Evolutionary conservation across 2,797 vertebrate genomes (phyloP).

Genomic region (Cyclura pinguis): DNA sequence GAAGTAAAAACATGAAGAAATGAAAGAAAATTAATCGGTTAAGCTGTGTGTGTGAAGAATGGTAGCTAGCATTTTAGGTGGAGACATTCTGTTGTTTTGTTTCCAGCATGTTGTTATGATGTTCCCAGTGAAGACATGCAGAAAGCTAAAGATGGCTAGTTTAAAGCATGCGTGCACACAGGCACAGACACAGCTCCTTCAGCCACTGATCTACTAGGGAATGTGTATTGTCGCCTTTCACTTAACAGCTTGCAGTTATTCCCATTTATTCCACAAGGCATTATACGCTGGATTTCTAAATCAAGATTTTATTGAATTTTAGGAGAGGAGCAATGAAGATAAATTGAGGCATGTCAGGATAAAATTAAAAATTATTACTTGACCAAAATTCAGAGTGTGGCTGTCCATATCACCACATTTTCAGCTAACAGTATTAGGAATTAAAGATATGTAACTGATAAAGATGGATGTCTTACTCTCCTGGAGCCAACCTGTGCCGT

Average conservation of each 20-base stretch:
- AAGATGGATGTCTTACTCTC: slow-evolving; percentile 74
- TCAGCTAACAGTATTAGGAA: slow-evolving; percentile 60
- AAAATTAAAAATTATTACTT: slow-evolving; percentile 78
- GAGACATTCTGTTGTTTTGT: slow-evolving; percentile 28
- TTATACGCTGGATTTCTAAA: slow-evolving; percentile 66
- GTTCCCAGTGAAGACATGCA: neutral
- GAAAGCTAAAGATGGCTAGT: neutral
- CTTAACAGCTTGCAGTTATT: slow-evolving; percentile 62
- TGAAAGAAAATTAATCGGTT: slow-evolving; percentile 54
- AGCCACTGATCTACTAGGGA: neutral
- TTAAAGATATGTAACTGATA: slow-evolving; percentile 72
- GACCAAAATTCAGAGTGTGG: slow-evolving; percentile 58
- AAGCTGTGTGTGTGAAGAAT: slow-evolving; percentile 16
- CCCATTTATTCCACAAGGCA: slow-evolving; percentile 54
- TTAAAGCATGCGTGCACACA: neutral
- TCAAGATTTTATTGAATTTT: slow-evolving; percentile 63
- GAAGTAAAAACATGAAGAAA: neutral
- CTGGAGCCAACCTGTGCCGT: slow-evolving; percentile 52
- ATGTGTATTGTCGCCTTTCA: slow-evolving; percentile 17
- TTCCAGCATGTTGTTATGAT: neutral
- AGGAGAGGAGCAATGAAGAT: slow-evolving; percentile 64
- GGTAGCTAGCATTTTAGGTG: slow-evolving; percentile 23
- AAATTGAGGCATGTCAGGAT: slow-evolving; percentile 73
- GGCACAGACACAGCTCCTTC: neutral
- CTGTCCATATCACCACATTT: slow-evolving; percentile 63